Percentiles rank a stretch among this genome's conserved stretches.
Conservation (phyloP, 2,797 vertebrate genomes). For the Pristis pectinata region DNA sequence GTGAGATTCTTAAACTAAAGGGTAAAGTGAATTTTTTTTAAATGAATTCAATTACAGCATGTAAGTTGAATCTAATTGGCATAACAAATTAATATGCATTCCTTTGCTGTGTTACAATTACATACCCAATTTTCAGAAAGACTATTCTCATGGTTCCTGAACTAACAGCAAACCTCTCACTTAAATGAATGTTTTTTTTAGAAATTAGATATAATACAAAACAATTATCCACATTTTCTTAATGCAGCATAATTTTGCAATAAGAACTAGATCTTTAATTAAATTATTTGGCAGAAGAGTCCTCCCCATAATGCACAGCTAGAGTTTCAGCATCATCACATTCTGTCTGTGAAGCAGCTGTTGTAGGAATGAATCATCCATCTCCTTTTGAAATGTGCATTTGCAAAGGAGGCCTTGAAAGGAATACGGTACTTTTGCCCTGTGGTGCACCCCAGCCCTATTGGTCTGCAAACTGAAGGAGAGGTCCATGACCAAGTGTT, state of each 20-base stretch:
- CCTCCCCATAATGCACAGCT: no score
- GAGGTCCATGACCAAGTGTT: no score
- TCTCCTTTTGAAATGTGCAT: no score
- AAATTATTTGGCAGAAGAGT: not conserved
- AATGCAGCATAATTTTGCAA: not conserved
- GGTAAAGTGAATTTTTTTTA: not conserved
- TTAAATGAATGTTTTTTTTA: not conserved
- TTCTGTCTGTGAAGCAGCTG: no score
- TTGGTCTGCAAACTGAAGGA: no score
- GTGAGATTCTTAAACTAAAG: not conserved
- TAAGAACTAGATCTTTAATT: not conserved
- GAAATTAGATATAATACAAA: not conserved
- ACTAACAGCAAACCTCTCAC: not conserved
- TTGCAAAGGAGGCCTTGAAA: no score
- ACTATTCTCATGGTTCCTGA: not conserved
- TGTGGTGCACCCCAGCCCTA: no score
- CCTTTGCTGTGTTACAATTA: not conserved
- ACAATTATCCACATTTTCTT: not conserved
- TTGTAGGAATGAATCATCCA: no score
- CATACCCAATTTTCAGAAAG: not conserved
- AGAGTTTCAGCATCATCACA: no score
- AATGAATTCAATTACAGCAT: slow-evolving; percentile 4
- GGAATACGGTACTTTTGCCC: no score
- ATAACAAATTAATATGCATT: not conserved
- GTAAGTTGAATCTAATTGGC: not conserved